These are phyloP conservation scores for Porites lobata DNA, from an alignment of 92 coral and sea anemone species.

Conservation along the genomic window DNA sequence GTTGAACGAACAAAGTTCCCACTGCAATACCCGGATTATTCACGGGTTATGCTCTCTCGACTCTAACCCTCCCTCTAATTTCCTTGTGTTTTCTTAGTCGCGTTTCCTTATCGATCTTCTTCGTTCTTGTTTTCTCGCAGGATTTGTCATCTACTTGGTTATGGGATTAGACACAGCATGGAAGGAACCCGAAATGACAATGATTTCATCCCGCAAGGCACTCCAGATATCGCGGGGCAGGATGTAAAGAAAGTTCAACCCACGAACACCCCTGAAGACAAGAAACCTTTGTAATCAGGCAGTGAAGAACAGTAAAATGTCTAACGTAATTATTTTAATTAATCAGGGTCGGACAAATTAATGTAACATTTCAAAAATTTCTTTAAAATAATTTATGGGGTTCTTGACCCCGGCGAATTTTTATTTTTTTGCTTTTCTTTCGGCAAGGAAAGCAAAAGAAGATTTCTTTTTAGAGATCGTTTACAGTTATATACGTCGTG, in stretches of 20 bases:
- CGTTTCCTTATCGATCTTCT: not conserved
- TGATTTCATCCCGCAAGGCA: slow-evolving; percentile 72
- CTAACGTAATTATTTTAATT: too few species aligned
- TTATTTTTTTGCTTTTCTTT: too few species aligned
- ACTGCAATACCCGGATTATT: not conserved
- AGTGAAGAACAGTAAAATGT: slow-evolving; percentile 9
- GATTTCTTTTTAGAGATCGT: too few species aligned
- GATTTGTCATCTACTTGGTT: slow-evolving; percentile 86
- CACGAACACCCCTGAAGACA: slow-evolving; percentile 23
- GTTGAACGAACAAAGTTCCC: not conserved
- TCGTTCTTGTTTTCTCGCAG: slow-evolving; percentile 40
- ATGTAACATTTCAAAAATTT: too few species aligned
- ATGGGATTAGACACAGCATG: slow-evolving; percentile 94
- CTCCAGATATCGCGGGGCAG: slow-evolving; percentile 54
- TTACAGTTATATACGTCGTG: too few species aligned
- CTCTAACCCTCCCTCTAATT: not conserved
- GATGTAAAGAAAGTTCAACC: slow-evolving; percentile 72
- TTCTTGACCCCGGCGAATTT: too few species aligned
- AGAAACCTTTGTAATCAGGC: slow-evolving; percentile 25
- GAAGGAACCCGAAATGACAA: slow-evolving; percentile 78
- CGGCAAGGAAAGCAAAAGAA: too few species aligned
- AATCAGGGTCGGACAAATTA: too few species aligned
- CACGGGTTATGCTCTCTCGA: not conserved
- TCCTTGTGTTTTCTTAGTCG: not conserved
- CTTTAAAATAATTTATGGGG: too few species aligned